Percentiles rank a stretch among this genome's conserved stretches.
Conservation (phyloP, 1,140 invertebrate species). For the Aphelenchoides fujianensis region DNA sequence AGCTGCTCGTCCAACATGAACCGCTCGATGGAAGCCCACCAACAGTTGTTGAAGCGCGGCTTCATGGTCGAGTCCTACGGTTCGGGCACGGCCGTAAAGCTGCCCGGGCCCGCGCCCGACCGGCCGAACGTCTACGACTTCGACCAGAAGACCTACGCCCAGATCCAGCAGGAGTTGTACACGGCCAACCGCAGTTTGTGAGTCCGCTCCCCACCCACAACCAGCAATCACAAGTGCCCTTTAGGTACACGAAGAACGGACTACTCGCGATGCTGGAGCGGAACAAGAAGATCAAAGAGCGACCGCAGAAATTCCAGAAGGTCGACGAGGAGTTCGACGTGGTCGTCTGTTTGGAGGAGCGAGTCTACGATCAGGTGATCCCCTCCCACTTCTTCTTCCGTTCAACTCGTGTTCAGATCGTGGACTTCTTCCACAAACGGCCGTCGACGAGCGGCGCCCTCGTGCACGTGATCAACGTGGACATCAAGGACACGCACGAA, state of each 20-base stretch:
- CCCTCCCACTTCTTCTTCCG: neutral
- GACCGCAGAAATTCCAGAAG: constrained; percentile 89
- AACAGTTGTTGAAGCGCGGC: constrained; percentile 77
- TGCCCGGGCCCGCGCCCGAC: constrained; percentile 88
- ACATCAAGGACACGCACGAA: constrained; percentile 99
- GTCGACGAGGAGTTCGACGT: constrained; percentile 89
- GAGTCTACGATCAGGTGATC: constrained; percentile 91
- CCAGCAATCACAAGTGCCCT: too few relatives aligned
- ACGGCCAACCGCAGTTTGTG: constrained; percentile 67
- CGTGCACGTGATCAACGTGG: constrained; percentile 95
- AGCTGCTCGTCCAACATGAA: constrained; percentile 99
- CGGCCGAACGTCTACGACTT: constrained; percentile 98
- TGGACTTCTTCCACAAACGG: constrained; percentile 62
- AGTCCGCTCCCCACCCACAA: constrained; percentile 27
- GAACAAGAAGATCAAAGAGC: constrained; percentile 88
- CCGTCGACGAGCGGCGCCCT: constrained; percentile 65
- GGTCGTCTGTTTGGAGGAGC: constrained; percentile 93
- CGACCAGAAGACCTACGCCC: constrained; percentile 83
- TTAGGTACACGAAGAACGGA: constrained; percentile 95
- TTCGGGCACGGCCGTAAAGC: constrained; percentile 86
- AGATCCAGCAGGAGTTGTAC: constrained; percentile 91
- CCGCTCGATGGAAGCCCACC: constrained; percentile 97
- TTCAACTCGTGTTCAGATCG: constrained; percentile 43
- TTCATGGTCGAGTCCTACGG: constrained; percentile 94
- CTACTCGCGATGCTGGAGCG: constrained; percentile 96